Evolutionary conservation across 2,888 invertebrate species (phyloP), one percentile per base, ranked within the genome.

Genomic region (Dorcus hopei): DNA sequence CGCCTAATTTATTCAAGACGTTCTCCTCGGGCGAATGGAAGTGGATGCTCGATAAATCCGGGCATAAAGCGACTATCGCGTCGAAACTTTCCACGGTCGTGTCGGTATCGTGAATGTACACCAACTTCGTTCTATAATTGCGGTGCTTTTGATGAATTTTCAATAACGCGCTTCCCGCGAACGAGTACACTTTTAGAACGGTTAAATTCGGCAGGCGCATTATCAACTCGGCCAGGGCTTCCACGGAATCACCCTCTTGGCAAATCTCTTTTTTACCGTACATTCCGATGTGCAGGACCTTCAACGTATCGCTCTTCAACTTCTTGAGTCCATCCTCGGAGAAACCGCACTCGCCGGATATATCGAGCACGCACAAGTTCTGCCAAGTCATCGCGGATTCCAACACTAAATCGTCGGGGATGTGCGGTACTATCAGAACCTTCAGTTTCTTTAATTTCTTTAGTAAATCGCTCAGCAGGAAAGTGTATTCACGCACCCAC

Each of bases 321-420:
- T 80, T 79, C 56, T 82, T 83, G 49, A 89, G 82, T 54, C 87
- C 87, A 26, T 83, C 83, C 70, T 85, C 83, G 0, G 87, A 86
- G 43, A 88, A 86, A 70, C 85, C 85, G 7, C 87, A 86, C 72
- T 89, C 88, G 1, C 89, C 89, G 0, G 88, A 88, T 59, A 89
- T 83, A 66, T 89, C 87, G 23, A 89, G 73, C 8, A 86, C 77
- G 63, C 84, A 83, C 51, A 89, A 73, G 23, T 82, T 80, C 62
- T 80, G 80, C 64, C 85, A 84, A 59, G 81, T 80, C 14, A 82
- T 80, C 9, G 84, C 82, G 59, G 81, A 82, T 71, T 85, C 83
- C 55, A 89, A 79, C 54, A 88, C 82, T 72, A 84, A 83, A 70
- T 89, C 89, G 66, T 87, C 86, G 8, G 88, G 87, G 69, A 87